phyloP scores from a whole-genome alignment of 2,888 invertebrate species.

The Cynaeus angustus region DNA sequence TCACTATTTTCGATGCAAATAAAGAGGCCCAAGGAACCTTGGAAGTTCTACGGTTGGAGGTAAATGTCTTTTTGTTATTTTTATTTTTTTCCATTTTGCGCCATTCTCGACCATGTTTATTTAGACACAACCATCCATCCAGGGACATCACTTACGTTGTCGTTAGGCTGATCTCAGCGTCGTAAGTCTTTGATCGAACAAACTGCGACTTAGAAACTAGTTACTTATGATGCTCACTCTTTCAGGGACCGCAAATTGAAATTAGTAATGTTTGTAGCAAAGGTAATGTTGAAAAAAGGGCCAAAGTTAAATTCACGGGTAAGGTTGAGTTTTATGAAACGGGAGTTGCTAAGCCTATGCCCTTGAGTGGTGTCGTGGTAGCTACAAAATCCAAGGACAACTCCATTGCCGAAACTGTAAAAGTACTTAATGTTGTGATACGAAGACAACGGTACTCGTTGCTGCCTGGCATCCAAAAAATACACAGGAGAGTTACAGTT shows the following conservation, averaged over 20 bases:
- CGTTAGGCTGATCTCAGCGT: constrained; percentile 57
- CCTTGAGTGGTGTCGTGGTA: constrained; percentile 76
- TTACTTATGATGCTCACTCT: constrained; percentile 68
- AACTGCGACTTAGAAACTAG: constrained; percentile 34
- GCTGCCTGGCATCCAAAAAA: constrained; percentile 78
- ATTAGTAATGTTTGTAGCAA: constrained; percentile 68
- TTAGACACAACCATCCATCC: constrained; percentile 51
- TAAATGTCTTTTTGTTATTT: constrained; percentile 65
- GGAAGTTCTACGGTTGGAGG: constrained; percentile 80
- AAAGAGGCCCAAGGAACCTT: constrained; percentile 80
- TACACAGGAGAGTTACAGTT: constrained; percentile 77
- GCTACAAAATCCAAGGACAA: constrained; percentile 72
- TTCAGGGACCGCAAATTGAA: constrained; percentile 74
- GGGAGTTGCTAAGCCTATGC: constrained; percentile 76
- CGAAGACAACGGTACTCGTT: constrained; percentile 74
- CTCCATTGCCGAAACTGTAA: constrained; percentile 73
- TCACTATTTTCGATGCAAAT: constrained; percentile 81
- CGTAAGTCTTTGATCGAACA: constrained; percentile 68
- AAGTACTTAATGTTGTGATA: constrained; percentile 76
- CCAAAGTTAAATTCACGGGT: constrained; percentile 77
- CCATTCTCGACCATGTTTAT: constrained; percentile 53
- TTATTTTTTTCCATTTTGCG: constrained; percentile 40
- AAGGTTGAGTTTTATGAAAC: constrained; percentile 82
- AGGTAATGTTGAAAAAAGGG: constrained; percentile 76
- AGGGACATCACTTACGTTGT: constrained; percentile 48